phyloP scores from a whole-genome alignment of 2,113 vertebrate species.

The Stigmatopora nigra region DNA sequence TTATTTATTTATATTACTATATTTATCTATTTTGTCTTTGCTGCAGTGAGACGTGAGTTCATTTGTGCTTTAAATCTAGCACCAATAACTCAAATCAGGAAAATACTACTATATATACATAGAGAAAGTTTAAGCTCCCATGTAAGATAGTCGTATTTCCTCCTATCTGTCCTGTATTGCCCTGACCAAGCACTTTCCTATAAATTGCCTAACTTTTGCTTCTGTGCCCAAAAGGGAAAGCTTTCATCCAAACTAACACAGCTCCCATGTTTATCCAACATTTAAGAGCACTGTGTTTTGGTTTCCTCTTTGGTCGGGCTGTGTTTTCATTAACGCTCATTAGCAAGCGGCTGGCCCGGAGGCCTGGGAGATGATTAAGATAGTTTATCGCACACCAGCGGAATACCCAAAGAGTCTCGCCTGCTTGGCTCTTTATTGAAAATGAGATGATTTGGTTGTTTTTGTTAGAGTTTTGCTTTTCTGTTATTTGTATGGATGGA shows the following conservation, averaged over 20 bases:
- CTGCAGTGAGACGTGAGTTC: no score
- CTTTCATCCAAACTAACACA: constrained; percentile 45
- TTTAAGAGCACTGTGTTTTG: constrained; percentile 48
- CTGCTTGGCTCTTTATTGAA: neutral
- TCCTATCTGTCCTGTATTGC: neutral
- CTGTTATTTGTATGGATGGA: no score
- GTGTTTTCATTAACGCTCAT: constrained; percentile 56
- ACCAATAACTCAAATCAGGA: no score
- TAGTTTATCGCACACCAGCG: constrained; percentile 40
- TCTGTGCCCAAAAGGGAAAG: constrained; percentile 19
- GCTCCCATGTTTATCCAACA: constrained; percentile 43
- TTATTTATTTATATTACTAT: no score
- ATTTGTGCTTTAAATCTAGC: no score
- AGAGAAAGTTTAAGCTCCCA: no score
- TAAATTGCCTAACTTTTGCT: constrained; percentile 13
- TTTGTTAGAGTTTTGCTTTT: neutral
- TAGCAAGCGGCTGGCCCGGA: constrained; percentile 45
- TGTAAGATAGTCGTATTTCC: neutral
- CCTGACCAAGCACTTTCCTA: neutral
- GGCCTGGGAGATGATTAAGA: constrained; percentile 54
- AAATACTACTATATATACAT: no score
- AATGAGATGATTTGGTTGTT: neutral
- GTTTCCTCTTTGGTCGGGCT: constrained; percentile 31
- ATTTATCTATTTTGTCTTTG: no score
- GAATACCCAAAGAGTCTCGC: neutral